A percentile compares a stretch with the other conserved stretches of the same genome.
Evolutionary conservation across 1,140 invertebrate species (phyloP).

Genomic region (Protaetia brevitarsis): DNA sequence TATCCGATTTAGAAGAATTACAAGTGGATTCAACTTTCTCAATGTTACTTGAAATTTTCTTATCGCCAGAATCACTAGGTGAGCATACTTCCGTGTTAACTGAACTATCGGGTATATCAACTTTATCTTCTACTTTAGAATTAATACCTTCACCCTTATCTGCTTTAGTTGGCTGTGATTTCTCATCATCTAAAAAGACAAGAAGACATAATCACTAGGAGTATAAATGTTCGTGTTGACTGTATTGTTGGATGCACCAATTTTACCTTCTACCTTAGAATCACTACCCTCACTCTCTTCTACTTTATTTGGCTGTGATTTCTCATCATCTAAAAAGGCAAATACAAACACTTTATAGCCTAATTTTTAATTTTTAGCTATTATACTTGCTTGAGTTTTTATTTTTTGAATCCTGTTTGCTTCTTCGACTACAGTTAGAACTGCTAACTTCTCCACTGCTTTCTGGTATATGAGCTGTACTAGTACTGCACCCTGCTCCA

Average conservation of each 20-base stretch:
- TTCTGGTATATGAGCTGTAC: not conserved
- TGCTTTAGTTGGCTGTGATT: not conserved
- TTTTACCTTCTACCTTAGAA: not conserved
- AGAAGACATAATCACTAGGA: no score
- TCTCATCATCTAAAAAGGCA: no score
- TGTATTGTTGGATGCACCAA: no score
- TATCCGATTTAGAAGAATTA: slow-evolving; percentile 27
- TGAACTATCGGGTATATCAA: slow-evolving; percentile 26
- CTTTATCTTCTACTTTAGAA: not conserved
- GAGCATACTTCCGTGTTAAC: slow-evolving; percentile 23
- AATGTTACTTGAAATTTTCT: slow-evolving; percentile 4
- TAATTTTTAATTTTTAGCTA: not conserved
- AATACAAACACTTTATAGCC: not conserved
- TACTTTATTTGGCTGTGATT: not conserved
- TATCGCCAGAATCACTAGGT: not conserved
- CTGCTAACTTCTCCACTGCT: not conserved
- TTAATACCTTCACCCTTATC: not conserved
- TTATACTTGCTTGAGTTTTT: not conserved
- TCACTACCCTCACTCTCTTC: not conserved
- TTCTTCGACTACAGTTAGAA: not conserved
- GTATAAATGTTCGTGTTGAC: no score
- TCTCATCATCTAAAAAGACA: no score
- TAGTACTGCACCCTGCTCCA: not conserved
- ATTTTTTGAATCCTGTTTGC: not conserved
- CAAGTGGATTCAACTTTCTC: slow-evolving; percentile 24